These are phyloP conservation scores for Lamellibrachia luymesi DNA, from an alignment of 1,140 invertebrate species.

Conservation along the genomic window DNA sequence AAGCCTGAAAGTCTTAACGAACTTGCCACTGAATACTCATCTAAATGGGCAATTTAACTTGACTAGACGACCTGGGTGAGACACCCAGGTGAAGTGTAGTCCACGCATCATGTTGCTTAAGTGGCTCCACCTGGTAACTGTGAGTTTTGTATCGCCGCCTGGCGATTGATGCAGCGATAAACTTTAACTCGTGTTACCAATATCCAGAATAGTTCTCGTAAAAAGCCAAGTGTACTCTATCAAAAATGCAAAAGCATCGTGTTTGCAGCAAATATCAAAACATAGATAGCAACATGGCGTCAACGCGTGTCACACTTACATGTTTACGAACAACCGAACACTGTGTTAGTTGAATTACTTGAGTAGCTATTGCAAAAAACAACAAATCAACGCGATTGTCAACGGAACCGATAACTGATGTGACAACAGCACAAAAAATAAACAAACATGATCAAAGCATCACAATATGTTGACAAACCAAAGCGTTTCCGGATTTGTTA, in stretches of 20 bases:
- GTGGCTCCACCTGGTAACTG: background rate
- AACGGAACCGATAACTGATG: background rate
- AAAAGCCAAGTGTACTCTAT: background rate
- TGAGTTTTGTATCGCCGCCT: background rate
- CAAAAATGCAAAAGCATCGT: background rate
- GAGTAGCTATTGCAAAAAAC: background rate
- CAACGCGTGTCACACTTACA: background rate
- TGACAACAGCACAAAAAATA: background rate
- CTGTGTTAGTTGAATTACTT: background rate
- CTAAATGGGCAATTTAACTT: background rate
- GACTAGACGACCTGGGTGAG: background rate
- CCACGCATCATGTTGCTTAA: background rate
- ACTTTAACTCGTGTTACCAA: too few relatives aligned
- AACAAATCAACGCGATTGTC: background rate
- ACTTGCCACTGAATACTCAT: background rate
- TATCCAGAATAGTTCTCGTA: background rate
- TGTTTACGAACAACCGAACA: background rate
- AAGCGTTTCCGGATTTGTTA: too few relatives aligned
- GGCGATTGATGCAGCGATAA: too few relatives aligned
- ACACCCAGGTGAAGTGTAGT: background rate
- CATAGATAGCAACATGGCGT: background rate
- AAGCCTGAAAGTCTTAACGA: background rate
- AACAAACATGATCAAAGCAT: too few relatives aligned
- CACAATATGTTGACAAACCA: too few relatives aligned
- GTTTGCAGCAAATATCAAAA: background rate